Evolutionary conservation across 1,140 invertebrate species (phyloP), one percentile per base, ranked within the genome.

Genomic region (Mactra quadrangularis): DNA sequence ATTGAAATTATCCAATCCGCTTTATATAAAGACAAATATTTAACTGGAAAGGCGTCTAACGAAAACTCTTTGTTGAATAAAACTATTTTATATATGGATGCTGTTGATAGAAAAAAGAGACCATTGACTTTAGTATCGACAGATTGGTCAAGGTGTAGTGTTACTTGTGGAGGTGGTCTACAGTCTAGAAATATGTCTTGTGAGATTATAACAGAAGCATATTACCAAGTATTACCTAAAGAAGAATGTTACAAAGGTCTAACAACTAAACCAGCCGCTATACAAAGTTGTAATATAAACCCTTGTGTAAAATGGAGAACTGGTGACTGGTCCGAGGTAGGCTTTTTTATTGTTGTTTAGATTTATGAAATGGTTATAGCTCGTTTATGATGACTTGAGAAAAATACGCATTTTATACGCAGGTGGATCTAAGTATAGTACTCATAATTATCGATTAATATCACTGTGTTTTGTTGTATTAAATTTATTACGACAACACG

Each of bases 241-340:
- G 47, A 53, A 25, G 79, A 74, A 11, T 82, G 79, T 45, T 64
- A 41, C 31, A 41, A 41, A 31, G 38, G 55, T 7, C 38, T 27
- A 22, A 11, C 35, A 17, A 19, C 22, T 6, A 47, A 45, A 17
- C 79, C 79, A 33, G 3, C 50, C 7, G 45, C 47, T 17, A 82
- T 82, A 27, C 70, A 66, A 60, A 82, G 79, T 31, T 82, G 79
- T 29, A 75, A 75, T 27, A 72, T n/a, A 31, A 53, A 75, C 19
- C 79, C 79, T 29, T 82, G 79, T 75, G 79, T 82, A 27, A 72
- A 59, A 50, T 82, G 79, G 79, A 31, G 60, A n/a, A 45, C 79
- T 4, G 79, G 79, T 35, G 55, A 82, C 19, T 82, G 79, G 79
- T 82, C 79, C 9, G 22, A 74, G 79, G 79, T 82, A 33, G 35